Evolutionary conservation across 2,888 invertebrate genomes (phyloP).

Genomic region (Isoperla grammatica): DNA sequence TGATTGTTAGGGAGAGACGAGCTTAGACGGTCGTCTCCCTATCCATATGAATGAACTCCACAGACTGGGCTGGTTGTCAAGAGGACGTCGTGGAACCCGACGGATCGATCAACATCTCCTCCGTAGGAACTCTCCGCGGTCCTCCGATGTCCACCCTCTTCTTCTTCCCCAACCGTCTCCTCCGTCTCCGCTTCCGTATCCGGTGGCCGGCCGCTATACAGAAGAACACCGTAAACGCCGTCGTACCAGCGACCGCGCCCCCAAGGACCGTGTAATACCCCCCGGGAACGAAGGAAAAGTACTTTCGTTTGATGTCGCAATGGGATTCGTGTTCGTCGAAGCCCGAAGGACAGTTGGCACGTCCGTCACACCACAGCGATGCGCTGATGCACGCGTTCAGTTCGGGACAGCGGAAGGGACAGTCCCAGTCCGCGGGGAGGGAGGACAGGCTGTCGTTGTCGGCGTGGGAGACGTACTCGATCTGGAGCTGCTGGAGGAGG

Average conservation of each 20-base stretch:
- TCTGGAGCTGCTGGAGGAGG: slow-evolving; percentile 53
- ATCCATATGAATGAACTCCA: slow-evolving; percentile 90
- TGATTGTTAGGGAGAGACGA: neutral
- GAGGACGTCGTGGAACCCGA: slow-evolving; percentile 59
- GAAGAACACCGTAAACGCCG: slow-evolving; percentile 52
- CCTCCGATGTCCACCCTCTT: slow-evolving; percentile 48
- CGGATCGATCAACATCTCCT: slow-evolving; percentile 61
- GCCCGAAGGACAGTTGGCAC: slow-evolving; percentile 58
- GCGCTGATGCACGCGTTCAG: slow-evolving; percentile 71
- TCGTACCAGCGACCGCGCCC: slow-evolving; percentile 50
- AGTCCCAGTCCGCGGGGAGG: slow-evolving; percentile 49
- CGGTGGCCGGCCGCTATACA: slow-evolving; percentile 55
- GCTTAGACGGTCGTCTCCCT: slow-evolving; percentile 85
- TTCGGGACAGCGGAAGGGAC: slow-evolving; percentile 62
- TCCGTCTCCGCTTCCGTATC: slow-evolving; percentile 50
- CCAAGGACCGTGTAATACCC: slow-evolving; percentile 52
- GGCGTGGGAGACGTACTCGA: slow-evolving; percentile 48
- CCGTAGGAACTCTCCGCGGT: slow-evolving; percentile 56
- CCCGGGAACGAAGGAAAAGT: slow-evolving; percentile 49
- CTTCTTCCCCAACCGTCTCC: slow-evolving; percentile 50
- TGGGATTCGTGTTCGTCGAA: slow-evolving; percentile 66
- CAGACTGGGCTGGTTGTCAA: slow-evolving; percentile 85
- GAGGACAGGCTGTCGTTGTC: slow-evolving; percentile 41
- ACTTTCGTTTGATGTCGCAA: slow-evolving; percentile 48
- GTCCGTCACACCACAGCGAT: slow-evolving; percentile 69